phyloP scores from a whole-genome alignment of 1,140 invertebrate genomes.

The Aporrectodea caliginosa region DNA sequence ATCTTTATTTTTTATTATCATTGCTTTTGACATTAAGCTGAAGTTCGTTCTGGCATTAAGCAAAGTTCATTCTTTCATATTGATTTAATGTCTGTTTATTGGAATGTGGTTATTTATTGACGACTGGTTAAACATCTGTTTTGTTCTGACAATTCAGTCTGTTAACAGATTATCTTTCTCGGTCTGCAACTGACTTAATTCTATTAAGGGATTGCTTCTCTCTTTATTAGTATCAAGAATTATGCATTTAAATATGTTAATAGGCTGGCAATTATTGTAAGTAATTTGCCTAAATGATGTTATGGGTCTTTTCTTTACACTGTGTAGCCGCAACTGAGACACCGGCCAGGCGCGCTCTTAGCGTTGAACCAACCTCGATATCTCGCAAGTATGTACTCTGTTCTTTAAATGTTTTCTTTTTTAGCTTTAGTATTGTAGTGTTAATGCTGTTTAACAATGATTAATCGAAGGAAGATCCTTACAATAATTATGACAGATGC shows the following conservation, averaged over 20 bases:
- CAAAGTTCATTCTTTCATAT: not conserved
- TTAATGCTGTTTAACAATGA: too few relatives aligned
- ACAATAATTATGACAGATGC: not conserved
- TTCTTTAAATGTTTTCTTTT: too few relatives aligned
- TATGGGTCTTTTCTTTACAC: not conserved
- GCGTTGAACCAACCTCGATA: conserved; percentile 9
- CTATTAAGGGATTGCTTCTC: not conserved
- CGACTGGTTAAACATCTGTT: too few relatives aligned
- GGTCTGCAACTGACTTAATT: not conserved
- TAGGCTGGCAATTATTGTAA: not conserved
- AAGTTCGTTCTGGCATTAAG: not conserved
- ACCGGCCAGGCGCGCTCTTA: conserved; percentile 12
- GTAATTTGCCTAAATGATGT: not conserved
- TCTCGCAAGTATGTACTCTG: not conserved
- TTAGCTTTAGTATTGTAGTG: too few relatives aligned
- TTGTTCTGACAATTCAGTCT: too few relatives aligned
- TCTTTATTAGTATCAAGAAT: not conserved
- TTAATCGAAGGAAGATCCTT: too few relatives aligned
- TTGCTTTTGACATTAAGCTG: not conserved
- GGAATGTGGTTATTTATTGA: not conserved
- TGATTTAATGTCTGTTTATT: not conserved
- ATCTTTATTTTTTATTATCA: not conserved
- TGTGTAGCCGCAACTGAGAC: not conserved
- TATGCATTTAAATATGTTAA: not conserved
- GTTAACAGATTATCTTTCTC: not conserved